Conservation (phyloP, 2,888 invertebrate genomes). For the Pyrgus malvae region DNA sequence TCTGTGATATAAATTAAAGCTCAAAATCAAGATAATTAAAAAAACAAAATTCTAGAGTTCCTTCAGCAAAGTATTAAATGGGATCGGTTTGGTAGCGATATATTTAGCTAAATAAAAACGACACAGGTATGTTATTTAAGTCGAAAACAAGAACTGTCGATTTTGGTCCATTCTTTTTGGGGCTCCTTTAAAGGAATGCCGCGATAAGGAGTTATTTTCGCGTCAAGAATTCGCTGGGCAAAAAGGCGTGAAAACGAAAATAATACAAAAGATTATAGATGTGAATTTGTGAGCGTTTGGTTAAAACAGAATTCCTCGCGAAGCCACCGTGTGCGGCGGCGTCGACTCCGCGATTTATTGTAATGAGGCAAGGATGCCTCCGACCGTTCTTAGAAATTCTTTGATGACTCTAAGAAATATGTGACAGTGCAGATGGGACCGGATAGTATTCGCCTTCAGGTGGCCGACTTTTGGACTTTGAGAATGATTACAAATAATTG, state of each 20-base stretch:
- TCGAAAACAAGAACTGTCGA: slow-evolving; percentile 64
- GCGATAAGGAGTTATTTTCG: slow-evolving; percentile 80
- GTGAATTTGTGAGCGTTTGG: slow-evolving; percentile 81
- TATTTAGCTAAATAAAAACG: slow-evolving; percentile 57
- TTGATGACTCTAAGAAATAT: slow-evolving; percentile 70
- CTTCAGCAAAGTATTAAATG: slow-evolving; percentile 27
- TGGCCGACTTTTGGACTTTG: slow-evolving; percentile 7
- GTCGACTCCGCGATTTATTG: slow-evolving; percentile 74
- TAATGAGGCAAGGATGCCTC: slow-evolving; percentile 70
- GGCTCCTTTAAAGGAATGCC: slow-evolving; percentile 77
- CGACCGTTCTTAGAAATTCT: slow-evolving; percentile 69
- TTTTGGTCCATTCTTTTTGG: slow-evolving; percentile 66
- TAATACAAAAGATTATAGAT: slow-evolving; percentile 78
- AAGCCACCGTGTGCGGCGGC: slow-evolving; percentile 81
- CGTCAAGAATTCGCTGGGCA: slow-evolving; percentile 75
- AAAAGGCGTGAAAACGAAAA: slow-evolving; percentile 82
- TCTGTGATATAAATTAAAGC: neutral
- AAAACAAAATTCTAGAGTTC: neutral
- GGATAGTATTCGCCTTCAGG: slow-evolving; percentile 44
- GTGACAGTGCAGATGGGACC: slow-evolving; percentile 37
- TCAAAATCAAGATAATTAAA: slow-evolving; percentile 2
- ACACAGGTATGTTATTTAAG: slow-evolving; percentile 65
- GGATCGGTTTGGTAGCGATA: slow-evolving; percentile 47
- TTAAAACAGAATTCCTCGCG: slow-evolving; percentile 80
- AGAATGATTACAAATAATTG: too few relatives aligned